Conservation (phyloP, 2,888 invertebrate genomes). For the Epinotia brunnichana region DNA sequence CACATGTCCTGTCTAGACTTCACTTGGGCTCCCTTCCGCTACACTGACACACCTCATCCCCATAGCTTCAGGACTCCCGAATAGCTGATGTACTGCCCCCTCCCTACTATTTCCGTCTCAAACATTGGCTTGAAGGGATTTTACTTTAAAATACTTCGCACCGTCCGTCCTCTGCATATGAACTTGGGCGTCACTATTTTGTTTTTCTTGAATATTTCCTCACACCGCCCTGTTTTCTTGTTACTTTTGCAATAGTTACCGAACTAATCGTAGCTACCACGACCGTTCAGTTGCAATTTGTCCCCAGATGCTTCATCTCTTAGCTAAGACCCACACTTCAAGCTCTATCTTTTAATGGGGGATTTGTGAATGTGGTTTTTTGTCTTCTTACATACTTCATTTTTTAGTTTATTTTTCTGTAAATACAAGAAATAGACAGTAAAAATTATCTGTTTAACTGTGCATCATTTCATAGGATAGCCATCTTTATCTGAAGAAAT, state of each 20-base stretch:
- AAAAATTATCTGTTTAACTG: conserved; percentile 91
- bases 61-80: conserved; percentile 46
- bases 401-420: conserved; percentile 73
- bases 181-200: conserved; percentile 32
- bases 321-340: conserved; percentile 26
- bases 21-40: conserved; percentile 50
- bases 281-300: conserved; percentile 31
- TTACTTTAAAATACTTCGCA: conserved; percentile 25
- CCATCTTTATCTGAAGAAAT: conserved; percentile 85
- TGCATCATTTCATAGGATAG: conserved; percentile 90
- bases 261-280: conserved; percentile 38
- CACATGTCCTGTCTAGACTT: conserved; percentile 52
- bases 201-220: conserved; percentile 23
- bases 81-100: conserved; percentile 23
- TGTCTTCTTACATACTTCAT: conserved; percentile 65
- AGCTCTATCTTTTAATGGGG: conserved; percentile 39
- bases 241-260: conserved; percentile 39
- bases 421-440: conserved; percentile 84
- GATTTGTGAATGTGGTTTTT: conserved; percentile 53
- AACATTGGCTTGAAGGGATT: conserved; percentile 23
- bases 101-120: conserved; percentile 10
- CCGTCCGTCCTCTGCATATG: conserved; percentile 30
- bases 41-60: conserved; percentile 48
- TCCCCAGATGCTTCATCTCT: conserved; percentile 39
- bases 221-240: conserved; percentile 35